Evolutionary conservation across 2,797 vertebrate genomes (phyloP).

Genomic region (Chiloscyllium punctatum): DNA sequence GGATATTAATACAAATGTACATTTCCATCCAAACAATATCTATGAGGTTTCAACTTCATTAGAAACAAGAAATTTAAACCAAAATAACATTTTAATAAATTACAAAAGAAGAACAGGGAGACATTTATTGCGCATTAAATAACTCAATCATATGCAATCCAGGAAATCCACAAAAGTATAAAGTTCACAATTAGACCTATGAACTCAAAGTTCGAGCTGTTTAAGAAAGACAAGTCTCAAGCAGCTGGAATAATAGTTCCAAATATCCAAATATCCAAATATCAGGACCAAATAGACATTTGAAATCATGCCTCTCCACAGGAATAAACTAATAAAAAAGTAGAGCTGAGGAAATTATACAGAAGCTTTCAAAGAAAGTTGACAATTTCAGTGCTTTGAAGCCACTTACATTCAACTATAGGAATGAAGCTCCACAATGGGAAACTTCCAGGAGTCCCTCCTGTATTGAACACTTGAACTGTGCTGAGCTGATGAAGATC

Average conservation of each 20-base stretch:
- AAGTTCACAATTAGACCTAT: neutral
- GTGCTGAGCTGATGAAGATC: neutral
- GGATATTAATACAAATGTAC: too few species aligned
- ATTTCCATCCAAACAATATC: neutral
- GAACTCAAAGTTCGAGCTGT: neutral
- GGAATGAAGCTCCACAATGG: neutral
- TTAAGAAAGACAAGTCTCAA: neutral
- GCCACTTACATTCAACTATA: neutral
- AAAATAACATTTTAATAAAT: conserved; percentile 11
- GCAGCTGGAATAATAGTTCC: neutral
- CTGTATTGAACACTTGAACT: neutral
- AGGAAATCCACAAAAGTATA: neutral
- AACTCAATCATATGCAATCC: neutral
- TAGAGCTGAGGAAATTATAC: neutral
- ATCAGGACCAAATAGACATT: neutral
- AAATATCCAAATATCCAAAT: neutral
- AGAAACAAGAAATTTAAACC: neutral
- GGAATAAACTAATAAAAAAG: neutral
- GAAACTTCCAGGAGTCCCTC: neutral
- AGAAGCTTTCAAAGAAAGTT: neutral
- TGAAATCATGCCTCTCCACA: neutral
- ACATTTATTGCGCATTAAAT: neutral
- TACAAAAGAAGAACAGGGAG: neutral
- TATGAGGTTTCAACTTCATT: neutral
- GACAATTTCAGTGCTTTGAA: conserved; percentile 7